phyloP scores from a whole-genome alignment of 2,888 invertebrate species.

The Drosophila diplacantha region DNA sequence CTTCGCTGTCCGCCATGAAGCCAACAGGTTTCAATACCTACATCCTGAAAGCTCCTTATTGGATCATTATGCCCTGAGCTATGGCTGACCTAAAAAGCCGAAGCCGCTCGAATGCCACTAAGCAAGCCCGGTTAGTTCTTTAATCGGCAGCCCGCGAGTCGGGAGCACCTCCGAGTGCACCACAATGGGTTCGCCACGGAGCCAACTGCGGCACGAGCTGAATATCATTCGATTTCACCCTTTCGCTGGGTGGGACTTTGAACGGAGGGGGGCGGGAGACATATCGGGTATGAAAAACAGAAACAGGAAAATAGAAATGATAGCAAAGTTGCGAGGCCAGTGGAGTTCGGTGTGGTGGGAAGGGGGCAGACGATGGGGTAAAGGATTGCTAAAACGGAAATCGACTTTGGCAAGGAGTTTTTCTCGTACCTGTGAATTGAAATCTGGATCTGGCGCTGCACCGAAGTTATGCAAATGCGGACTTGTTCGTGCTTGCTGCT shows the following conservation, averaged over 20 bases:
- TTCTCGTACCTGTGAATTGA: slow-evolving; percentile 57
- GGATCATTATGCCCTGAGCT: slow-evolving; percentile 23
- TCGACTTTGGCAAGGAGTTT: slow-evolving; percentile 65
- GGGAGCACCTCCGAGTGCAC: slow-evolving; percentile 27
- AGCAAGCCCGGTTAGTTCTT: slow-evolving; percentile 22
- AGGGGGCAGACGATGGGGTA: neutral
- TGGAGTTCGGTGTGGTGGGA: neutral
- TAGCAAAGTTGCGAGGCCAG: slow-evolving; percentile 43
- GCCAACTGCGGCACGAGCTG: slow-evolving; percentile 32
- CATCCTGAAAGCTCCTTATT: slow-evolving; percentile 20
- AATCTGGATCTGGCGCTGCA: slow-evolving; percentile 52
- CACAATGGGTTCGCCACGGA: slow-evolving; percentile 35
- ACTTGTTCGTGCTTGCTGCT: slow-evolving; percentile 33
- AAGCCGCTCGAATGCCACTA: slow-evolving; percentile 17
- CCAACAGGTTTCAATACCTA: slow-evolving; percentile 26
- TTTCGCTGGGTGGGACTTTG: neutral
- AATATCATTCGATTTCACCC: slow-evolving; percentile 38
- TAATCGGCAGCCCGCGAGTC: slow-evolving; percentile 26
- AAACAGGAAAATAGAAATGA: slow-evolving; percentile 68
- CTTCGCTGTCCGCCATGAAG: neutral
- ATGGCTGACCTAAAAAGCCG: slow-evolving; percentile 16
- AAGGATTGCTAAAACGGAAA: slow-evolving; percentile 55
- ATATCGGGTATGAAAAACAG: slow-evolving; percentile 44
- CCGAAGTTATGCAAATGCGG: slow-evolving; percentile 67
- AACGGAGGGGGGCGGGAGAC: slow-evolving; percentile 10